Percentiles rank a stretch among this genome's conserved stretches.
phyloP scores from a whole-genome alignment of 2,113 vertebrate species.

The Elephas maximus region DNA sequence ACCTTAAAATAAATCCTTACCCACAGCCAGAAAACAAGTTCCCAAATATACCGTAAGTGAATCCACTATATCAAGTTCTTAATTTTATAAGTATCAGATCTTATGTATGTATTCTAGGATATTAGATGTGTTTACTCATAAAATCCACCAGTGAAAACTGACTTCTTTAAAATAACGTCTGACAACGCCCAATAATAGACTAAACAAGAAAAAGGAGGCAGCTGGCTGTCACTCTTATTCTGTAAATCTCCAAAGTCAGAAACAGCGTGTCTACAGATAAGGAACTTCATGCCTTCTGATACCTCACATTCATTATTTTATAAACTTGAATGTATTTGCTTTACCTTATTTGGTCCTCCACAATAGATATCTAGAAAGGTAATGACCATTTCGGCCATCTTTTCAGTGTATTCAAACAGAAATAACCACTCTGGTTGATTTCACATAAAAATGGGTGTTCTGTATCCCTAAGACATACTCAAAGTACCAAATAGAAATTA shows the following conservation, averaged over 20 bases:
- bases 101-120: not conserved
- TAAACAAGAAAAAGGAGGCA: constrained; percentile 27
- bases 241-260: constrained; percentile 40
- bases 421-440: not conserved
- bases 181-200: not conserved
- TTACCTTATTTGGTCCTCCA: not conserved
- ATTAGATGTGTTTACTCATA: not conserved
- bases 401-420: constrained; percentile 35
- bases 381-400: not conserved
- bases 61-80: not conserved
- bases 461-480: not conserved
- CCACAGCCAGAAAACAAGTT: not conserved
- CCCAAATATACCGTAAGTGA: not conserved
- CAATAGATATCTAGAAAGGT: not conserved
- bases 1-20: constrained; percentile 13
- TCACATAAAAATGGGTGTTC: not conserved
- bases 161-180: not conserved
- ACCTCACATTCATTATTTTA: constrained; percentile 19
- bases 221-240: not conserved
- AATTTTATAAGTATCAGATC: not conserved
- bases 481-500: constrained; percentile 35
- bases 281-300: not conserved
- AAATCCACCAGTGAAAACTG: not conserved
- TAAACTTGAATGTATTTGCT: not conserved
- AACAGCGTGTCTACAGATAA: not conserved